Evolutionary conservation across 2,888 invertebrate genomes (phyloP).

Genomic region (Augochlorella aurata): DNA sequence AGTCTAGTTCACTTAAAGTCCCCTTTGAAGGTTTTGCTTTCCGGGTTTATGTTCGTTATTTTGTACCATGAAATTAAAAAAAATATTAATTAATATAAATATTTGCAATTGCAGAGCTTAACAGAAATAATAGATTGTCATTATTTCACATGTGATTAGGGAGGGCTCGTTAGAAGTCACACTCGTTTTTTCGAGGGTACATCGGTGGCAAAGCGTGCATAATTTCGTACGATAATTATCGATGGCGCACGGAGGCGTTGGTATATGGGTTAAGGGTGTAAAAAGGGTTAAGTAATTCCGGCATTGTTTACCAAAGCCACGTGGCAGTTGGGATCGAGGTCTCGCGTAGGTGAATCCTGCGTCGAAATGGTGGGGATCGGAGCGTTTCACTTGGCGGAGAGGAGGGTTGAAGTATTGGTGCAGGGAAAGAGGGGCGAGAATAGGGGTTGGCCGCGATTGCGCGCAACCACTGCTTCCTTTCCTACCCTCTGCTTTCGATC

Average conservation of each 20-base stretch:
- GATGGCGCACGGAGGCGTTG: neutral
- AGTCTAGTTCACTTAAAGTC: too few relatives aligned
- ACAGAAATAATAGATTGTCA: neutral
- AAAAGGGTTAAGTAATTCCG: slow-evolving; percentile 41
- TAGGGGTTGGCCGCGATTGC: slow-evolving; percentile 57
- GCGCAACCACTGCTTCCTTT: slow-evolving; percentile 28
- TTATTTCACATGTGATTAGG: neutral
- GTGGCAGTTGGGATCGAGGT: slow-evolving; percentile 61
- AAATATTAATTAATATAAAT: too few relatives aligned
- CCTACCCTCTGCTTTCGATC: slow-evolving; percentile 8
- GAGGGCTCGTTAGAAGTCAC: neutral
- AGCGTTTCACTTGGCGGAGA: slow-evolving; percentile 43
- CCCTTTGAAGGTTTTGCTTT: too few relatives aligned
- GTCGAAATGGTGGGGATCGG: slow-evolving; percentile 40
- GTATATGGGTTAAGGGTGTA: neutral
- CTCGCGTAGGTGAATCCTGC: slow-evolving; percentile 47
- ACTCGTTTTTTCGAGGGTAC: neutral
- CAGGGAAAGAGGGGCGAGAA: slow-evolving; percentile 27
- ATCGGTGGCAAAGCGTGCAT: neutral
- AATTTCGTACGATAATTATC: neutral
- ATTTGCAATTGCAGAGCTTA: too few relatives aligned
- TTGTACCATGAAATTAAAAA: too few relatives aligned
- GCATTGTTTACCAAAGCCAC: slow-evolving; percentile 73
- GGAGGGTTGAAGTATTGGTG: slow-evolving; percentile 41
- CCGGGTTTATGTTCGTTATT: too few relatives aligned